These are phyloP conservation scores for Ostrea denselamellosa DNA, from an alignment of 1,140 invertebrate genomes.

Conservation along the genomic window DNA sequence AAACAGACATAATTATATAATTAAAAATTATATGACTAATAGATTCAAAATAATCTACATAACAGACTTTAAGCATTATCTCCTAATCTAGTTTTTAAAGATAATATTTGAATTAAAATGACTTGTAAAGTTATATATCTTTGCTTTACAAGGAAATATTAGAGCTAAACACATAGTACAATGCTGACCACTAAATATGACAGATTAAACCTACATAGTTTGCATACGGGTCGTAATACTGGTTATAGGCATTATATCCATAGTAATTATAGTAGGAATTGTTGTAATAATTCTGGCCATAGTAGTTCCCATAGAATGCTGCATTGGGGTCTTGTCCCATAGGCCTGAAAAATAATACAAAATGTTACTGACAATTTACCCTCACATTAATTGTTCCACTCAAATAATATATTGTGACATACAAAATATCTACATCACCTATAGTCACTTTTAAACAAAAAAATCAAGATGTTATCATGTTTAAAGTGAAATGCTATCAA, in stretches of 20 bases:
- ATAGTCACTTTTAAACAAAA: background rate
- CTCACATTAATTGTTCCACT: background rate
- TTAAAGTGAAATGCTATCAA: too few species aligned
- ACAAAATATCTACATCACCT: background rate
- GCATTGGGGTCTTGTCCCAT: constrained; percentile 50
- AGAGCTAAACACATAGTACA: too few species aligned
- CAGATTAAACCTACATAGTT: constrained; percentile 9
- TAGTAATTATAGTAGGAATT: constrained; percentile 54
- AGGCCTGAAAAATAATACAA: constrained; percentile 44
- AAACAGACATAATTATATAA: too few species aligned
- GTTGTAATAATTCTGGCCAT: constrained; percentile 62
- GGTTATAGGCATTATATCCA: constrained; percentile 40
- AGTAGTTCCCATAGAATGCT: constrained; percentile 62
- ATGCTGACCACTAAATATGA: background rate
- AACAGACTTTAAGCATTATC: too few species aligned
- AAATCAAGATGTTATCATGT: background rate
- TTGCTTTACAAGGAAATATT: too few species aligned
- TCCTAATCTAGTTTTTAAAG: too few species aligned
- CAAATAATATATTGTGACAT: background rate
- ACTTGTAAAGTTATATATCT: too few species aligned
- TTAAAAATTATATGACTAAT: too few species aligned
- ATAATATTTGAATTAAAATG: too few species aligned
- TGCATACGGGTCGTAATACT: constrained; percentile 13
- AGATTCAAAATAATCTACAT: too few species aligned
- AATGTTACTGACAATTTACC: background rate